Conservation (phyloP, 2,888 invertebrate species). For the Physocephala rufipes region DNA sequence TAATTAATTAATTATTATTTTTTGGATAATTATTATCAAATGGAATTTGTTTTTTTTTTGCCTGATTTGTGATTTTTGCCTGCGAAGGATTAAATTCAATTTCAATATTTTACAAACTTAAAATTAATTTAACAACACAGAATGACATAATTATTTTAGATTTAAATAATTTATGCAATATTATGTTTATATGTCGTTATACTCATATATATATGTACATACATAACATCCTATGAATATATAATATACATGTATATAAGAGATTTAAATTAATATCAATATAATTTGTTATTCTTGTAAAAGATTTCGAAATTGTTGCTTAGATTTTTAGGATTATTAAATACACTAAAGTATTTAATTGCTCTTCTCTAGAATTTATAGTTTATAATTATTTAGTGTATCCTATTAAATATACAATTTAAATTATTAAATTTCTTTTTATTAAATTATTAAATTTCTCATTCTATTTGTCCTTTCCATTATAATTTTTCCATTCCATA, state of each 20-base stretch:
- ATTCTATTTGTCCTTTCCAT: no score
- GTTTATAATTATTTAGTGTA: no score
- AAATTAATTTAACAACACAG: slow-evolving; percentile 65
- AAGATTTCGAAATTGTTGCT: not conserved
- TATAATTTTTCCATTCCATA: no score
- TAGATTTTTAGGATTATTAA: no score
- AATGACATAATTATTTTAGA: slow-evolving; percentile 62
- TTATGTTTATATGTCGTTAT: not conserved
- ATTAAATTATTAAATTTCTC: no score
- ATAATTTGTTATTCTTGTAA: slow-evolving; percentile 4
- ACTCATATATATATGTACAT: not conserved
- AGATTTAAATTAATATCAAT: slow-evolving; percentile 39
- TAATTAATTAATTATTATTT: slow-evolving; percentile 37
- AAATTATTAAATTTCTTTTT: no score
- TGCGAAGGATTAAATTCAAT: not conserved
- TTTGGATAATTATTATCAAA: slow-evolving; percentile 33
- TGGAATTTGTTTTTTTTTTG: slow-evolving; percentile 5
- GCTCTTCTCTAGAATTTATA: no score
- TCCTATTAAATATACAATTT: no score
- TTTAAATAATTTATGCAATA: slow-evolving; percentile 7
- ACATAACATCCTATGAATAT: not conserved
- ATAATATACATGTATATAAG: slow-evolving; percentile 28
- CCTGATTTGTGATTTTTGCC: slow-evolving; percentile 15
- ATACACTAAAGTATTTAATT: no score
- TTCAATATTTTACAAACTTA: slow-evolving; percentile 60